phyloP scores from a whole-genome alignment of 2,113 vertebrate genomes.

The Peromyscus polionotus region DNA sequence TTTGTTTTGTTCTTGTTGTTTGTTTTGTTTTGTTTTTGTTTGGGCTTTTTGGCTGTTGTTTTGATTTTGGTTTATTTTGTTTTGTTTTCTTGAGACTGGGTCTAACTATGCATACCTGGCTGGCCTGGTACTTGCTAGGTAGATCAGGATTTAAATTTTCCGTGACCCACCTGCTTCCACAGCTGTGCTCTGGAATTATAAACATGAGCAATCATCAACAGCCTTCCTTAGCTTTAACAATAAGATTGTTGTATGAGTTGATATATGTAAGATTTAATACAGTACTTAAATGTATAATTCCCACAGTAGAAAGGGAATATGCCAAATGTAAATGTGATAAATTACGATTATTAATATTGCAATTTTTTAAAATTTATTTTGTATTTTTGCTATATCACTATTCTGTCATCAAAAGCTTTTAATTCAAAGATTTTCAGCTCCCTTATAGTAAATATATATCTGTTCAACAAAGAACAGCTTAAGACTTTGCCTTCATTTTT shows the following conservation, averaged over 20 bases:
- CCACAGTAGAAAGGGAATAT: neutral
- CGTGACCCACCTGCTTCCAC: neutral
- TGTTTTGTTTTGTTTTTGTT: neutral
- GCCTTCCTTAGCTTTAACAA: conserved; percentile 12
- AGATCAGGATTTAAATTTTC: neutral
- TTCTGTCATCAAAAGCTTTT: neutral
- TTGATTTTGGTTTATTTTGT: neutral
- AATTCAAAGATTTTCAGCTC: neutral
- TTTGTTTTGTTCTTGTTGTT: neutral
- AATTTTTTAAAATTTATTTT: conserved; percentile 24
- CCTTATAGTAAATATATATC: neutral
- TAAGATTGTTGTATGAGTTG: neutral
- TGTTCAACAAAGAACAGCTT: conserved; percentile 16
- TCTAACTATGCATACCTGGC: neutral
- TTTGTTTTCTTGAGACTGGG: neutral
- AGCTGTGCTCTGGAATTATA: neutral
- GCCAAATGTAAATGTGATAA: neutral
- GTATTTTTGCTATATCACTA: neutral
- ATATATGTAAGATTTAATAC: neutral
- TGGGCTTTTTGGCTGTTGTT: neutral
- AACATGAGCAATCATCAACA: neutral
- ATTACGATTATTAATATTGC: neutral
- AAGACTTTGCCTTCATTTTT: neutral
- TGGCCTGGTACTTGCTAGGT: neutral
- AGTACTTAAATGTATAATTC: neutral